These are phyloP conservation scores for Sinotaia quadrata DNA, from an alignment of 2,888 invertebrate species.

Conservation along the genomic window DNA sequence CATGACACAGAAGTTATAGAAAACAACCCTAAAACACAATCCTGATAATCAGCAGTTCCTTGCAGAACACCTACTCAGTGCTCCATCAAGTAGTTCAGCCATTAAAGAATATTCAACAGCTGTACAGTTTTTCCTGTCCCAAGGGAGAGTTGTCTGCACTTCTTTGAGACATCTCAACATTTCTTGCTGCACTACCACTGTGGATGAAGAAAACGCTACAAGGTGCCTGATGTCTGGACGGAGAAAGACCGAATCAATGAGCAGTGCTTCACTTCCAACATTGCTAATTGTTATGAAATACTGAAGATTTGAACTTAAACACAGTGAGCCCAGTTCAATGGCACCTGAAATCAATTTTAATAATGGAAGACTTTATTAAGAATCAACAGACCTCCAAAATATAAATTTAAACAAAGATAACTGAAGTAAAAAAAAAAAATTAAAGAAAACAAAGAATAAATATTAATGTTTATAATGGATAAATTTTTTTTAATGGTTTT, in stretches of 20 bases:
- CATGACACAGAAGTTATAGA: too few relatives aligned
- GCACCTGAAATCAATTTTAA: too few relatives aligned
- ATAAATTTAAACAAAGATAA: too few relatives aligned
- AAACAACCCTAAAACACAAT: too few relatives aligned
- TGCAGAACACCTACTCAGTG: conserved; percentile 20
- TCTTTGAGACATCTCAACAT: conserved; percentile 32
- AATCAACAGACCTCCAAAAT: too few relatives aligned
- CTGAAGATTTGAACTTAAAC: not conserved
- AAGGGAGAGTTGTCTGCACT: conserved; percentile 13
- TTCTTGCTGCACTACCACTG: conserved; percentile 4
- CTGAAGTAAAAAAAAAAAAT: too few relatives aligned
- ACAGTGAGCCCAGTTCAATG: not conserved
- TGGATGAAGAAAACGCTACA: conserved; percentile 26
- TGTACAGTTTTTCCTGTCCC: conserved; percentile 29
- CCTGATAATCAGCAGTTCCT: too few relatives aligned
- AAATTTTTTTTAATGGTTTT: too few relatives aligned
- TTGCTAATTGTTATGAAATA: not conserved
- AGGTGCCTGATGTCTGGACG: conserved; percentile 31
- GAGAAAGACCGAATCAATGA: conserved; percentile 35
- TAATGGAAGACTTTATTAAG: too few relatives aligned
- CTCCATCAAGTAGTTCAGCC: conserved; percentile 31
- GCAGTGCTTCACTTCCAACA: not conserved
- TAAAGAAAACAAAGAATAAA: too few relatives aligned
- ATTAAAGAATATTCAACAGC: conserved; percentile 42
- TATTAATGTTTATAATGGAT: too few relatives aligned